These are phyloP conservation scores for Leptinotarsa lineolata DNA, from an alignment of 1,140 invertebrate genomes.

Conservation along the genomic window DNA sequence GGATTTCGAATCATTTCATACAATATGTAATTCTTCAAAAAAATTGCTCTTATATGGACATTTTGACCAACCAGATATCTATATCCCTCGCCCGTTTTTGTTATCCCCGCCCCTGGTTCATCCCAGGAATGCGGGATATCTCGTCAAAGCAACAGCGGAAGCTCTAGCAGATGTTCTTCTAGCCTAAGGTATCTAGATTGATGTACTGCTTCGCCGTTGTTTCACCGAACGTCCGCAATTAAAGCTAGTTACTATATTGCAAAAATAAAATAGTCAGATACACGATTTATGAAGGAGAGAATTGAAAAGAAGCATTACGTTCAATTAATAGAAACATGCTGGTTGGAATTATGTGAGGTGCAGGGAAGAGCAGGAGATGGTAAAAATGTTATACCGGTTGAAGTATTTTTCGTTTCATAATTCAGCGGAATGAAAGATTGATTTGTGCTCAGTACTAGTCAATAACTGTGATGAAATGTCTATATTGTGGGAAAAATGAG, in stretches of 20 bases:
- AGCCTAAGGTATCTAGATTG: constrained; percentile 19
- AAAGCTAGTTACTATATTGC: constrained; percentile 14
- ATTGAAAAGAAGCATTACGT: constrained; percentile 8
- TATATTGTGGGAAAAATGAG: no score
- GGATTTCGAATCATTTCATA: no score
- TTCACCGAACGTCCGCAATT: constrained; percentile 16
- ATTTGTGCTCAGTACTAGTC: no score
- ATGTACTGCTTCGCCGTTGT: constrained; percentile 17
- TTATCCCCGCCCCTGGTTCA: not conserved
- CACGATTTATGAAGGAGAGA: constrained; percentile 4
- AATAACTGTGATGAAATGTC: no score
- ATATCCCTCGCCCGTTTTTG: not conserved
- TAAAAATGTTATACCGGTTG: no score
- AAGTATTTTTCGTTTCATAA: no score
- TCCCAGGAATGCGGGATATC: constrained; percentile 2
- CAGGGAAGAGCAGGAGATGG: not conserved
- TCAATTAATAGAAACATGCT: constrained; percentile 1
- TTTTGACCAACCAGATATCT: no score
- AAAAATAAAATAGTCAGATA: constrained; percentile 11
- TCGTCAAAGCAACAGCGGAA: constrained; percentile 11
- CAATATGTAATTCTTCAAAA: no score
- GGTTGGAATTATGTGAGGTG: not conserved
- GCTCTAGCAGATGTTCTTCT: constrained; percentile 17
- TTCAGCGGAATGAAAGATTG: no score
- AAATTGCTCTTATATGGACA: no score